These are phyloP conservation scores for Phengaris arion DNA, from an alignment of 2,888 invertebrate species.

Conservation along the genomic window DNA sequence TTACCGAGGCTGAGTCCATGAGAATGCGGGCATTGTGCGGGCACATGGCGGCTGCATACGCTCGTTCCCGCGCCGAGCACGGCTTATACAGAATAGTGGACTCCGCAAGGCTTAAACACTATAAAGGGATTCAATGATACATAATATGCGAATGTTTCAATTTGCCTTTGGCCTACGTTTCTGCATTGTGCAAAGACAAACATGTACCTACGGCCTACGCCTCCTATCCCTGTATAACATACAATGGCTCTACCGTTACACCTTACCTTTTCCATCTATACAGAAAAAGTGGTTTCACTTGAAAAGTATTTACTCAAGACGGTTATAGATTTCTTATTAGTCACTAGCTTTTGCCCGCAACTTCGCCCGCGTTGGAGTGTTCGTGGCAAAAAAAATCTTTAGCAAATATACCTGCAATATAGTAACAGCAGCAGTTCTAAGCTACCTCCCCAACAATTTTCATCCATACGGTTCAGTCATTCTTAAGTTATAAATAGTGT, in stretches of 20 bases:
- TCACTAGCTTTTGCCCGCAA: too few relatives aligned
- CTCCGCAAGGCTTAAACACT: conserved; percentile 43
- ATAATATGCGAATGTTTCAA: conserved; percentile 4
- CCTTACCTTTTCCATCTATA: too few relatives aligned
- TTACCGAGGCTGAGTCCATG: conserved; percentile 76
- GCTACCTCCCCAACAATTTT: too few relatives aligned
- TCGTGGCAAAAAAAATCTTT: too few relatives aligned
- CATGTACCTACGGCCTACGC: not conserved
- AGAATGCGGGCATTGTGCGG: conserved; percentile 77
- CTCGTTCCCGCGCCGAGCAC: conserved; percentile 51
- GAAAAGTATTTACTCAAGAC: too few relatives aligned
- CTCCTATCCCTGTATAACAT: not conserved
- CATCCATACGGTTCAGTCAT: too few relatives aligned
- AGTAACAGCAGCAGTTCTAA: too few relatives aligned
- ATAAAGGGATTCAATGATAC: conserved; percentile 39
- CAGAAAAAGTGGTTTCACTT: too few relatives aligned
- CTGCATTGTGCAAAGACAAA: conserved; percentile 4
- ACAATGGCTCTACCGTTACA: not conserved
- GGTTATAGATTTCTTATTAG: too few relatives aligned
- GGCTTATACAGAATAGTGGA: conserved; percentile 51
- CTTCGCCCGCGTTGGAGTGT: too few relatives aligned
- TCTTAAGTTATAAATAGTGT: too few relatives aligned
- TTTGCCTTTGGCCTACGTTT: conserved; percentile 14
- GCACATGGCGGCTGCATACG: conserved; percentile 74
- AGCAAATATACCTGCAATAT: too few relatives aligned